These are phyloP conservation scores for Drosophila rhopaloa DNA, from an alignment of 1,140 invertebrate species.

Conservation along the genomic window DNA sequence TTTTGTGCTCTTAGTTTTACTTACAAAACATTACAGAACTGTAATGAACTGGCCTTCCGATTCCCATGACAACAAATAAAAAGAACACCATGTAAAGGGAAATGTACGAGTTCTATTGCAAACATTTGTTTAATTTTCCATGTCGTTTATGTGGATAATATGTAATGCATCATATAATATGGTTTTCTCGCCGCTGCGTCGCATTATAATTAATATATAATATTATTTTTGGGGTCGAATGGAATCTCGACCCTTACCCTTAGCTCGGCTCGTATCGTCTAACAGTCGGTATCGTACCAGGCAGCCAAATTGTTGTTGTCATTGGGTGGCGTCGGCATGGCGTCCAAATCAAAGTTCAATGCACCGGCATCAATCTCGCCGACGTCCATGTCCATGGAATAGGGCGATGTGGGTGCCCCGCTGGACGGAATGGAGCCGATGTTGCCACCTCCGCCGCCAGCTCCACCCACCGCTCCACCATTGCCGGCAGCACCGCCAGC, in stretches of 20 bases:
- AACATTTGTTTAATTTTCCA: constrained; percentile 79
- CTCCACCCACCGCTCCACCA: constrained; percentile 78
- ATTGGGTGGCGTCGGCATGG: constrained; percentile 93
- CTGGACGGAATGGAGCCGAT: constrained; percentile 87
- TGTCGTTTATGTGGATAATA: constrained; percentile 66
- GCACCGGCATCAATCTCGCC: constrained; percentile 90
- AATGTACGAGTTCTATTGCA: constrained; percentile 77
- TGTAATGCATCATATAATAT: constrained; percentile 67
- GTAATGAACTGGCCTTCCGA: too few relatives aligned
- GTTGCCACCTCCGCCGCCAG: constrained; percentile 85
- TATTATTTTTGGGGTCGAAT: constrained; percentile 24
- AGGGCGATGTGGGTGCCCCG: constrained; percentile 86
- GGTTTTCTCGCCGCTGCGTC: constrained; percentile 37
- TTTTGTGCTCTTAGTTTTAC: too few relatives aligned
- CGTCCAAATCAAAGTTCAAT: constrained; percentile 93
- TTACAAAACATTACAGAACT: too few relatives aligned
- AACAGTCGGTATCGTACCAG: constrained; percentile 98
- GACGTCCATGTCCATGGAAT: constrained; percentile 94
- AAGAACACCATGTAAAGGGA: constrained; percentile 17
- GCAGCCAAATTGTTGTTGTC: constrained; percentile 96
- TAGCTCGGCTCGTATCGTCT: constrained; percentile 67
- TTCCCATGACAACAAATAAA: constrained; percentile 7
- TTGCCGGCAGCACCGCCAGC: constrained; percentile 51
- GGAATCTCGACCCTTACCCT: constrained; percentile 25
- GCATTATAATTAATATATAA: constrained; percentile 55